A percentile compares a stretch with the other conserved stretches of the same genome.
Conservation (phyloP, 2,113 vertebrate genomes). For the Sorex araneus region DNA sequence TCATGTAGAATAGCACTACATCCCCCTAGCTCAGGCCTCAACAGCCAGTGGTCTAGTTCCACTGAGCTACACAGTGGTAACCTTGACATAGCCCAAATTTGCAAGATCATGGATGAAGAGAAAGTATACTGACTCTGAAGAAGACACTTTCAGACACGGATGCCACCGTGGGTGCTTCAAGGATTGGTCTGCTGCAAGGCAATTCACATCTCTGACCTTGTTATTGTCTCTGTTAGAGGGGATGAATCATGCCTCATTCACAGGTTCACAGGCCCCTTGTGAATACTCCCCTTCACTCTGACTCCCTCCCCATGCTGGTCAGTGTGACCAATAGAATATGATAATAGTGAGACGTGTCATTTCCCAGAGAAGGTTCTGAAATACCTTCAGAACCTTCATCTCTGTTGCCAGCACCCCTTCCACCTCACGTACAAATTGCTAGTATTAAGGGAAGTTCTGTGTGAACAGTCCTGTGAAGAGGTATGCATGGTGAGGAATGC, state of each 20-base stretch:
- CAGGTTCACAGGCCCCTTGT: too few species aligned
- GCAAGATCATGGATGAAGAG: neutral
- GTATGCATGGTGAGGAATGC: neutral
- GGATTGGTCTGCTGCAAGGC: neutral
- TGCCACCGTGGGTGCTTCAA: neutral
- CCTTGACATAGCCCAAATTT: neutral
- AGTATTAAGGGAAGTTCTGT: neutral
- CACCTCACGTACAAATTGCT: neutral
- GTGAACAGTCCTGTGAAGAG: neutral
- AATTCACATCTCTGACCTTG: neutral
- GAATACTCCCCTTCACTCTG: too few species aligned
- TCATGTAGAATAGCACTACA: neutral
- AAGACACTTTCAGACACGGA: neutral
- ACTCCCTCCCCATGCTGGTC: neutral
- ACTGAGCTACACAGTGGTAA: neutral
- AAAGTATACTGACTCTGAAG: neutral
- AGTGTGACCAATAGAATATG: neutral
- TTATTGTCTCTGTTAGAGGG: neutral
- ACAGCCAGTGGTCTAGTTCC: neutral
- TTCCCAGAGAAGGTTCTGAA: neutral
- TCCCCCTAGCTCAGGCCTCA: neutral
- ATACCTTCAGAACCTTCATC: neutral
- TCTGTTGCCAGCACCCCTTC: neutral
- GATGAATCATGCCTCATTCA: neutral
- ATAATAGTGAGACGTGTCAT: neutral